Base-by-base conservation (phyloP, 2,797 vertebrate species). In the Microcaecilia unicolor region DNA sequence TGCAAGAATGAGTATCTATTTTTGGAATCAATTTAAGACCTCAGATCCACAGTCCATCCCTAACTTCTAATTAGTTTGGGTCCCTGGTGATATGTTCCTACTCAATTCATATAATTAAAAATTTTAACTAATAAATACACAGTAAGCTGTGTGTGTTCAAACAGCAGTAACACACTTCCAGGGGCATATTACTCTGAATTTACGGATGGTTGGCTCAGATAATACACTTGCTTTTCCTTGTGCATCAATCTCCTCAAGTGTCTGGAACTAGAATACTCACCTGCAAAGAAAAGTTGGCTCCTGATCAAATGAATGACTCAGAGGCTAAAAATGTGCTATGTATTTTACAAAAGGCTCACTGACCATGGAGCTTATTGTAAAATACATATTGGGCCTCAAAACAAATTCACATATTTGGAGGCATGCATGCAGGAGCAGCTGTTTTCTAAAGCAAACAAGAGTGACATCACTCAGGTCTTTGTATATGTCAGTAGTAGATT, bases 81-180 rank as follows among this genome's bases (percentile, higher is more conserved):
- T 68, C 67, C 51, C 66, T 41, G 34, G 64, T 51, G 76, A 44
- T 44, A 38, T 18, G 32, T 63, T 58, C 44, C 48, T 58, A 55
- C 55, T 56, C 59, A 58, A 58, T 37, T 60, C 53, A 30, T 41
- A 51, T 57, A 65, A 76, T 73, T 68, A 68, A 67, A 67, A 64
- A 5, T 35, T 55, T 60, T 53, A 52, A 31, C 41, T 60, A 63
- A 65, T 69, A 67, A 70, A 47, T 66, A 67, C n/a, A 53, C 40
- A 33, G 44, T 42, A 39, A 41, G 25, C 37, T 18, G 18, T 34
- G 16, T n/a, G n/a, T 15, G 45, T 33, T 41, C 34, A 31, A 51
- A 15, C 4, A 25, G 24, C 41, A 20, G 6, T 12, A 19, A 12
- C 17, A 1, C n/a, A 15, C 1, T 28, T 47, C 25, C 0, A 2